A percentile compares a stretch with the other conserved stretches of the same genome.
phyloP scores from a whole-genome alignment of 2,113 vertebrate genomes.

The Sialia sialis region DNA sequence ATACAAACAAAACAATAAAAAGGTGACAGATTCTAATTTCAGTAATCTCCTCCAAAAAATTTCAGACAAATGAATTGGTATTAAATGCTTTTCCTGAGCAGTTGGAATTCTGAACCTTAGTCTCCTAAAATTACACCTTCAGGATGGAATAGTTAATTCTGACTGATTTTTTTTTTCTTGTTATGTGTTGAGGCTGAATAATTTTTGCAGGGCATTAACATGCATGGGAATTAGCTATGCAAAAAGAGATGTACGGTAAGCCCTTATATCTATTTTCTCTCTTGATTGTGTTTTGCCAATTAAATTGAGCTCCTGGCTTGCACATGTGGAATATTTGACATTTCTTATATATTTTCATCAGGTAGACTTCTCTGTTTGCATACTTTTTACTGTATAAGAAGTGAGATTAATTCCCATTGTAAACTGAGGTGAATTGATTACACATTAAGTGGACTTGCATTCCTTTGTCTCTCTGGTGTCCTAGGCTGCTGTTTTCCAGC shows the following conservation, averaged over 20 bases:
- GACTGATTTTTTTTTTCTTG: neutral
- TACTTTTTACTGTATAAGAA: neutral
- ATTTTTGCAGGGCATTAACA: neutral
- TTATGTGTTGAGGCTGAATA: neutral
- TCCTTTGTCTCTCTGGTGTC: slow-evolving; percentile 37
- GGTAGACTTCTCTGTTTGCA: neutral
- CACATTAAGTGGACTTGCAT: neutral
- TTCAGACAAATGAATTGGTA: neutral
- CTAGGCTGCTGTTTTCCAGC: slow-evolving; percentile 18
- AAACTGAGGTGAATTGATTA: neutral
- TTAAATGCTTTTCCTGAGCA: neutral
- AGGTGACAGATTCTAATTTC: neutral
- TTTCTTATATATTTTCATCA: neutral
- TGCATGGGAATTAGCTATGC: neutral
- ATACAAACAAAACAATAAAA: neutral
- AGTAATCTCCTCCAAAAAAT: neutral
- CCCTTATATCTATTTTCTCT: neutral
- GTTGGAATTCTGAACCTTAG: neutral
- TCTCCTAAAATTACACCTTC: neutral
- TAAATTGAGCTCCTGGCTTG: neutral
- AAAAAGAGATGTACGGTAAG: neutral
- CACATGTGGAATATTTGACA: neutral
- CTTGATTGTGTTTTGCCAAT: neutral
- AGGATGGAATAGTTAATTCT: neutral
- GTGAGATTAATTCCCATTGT: neutral